Base-by-base conservation (phyloP, 2,888 invertebrate genomes). In the Linnaemya tessellans region DNA sequence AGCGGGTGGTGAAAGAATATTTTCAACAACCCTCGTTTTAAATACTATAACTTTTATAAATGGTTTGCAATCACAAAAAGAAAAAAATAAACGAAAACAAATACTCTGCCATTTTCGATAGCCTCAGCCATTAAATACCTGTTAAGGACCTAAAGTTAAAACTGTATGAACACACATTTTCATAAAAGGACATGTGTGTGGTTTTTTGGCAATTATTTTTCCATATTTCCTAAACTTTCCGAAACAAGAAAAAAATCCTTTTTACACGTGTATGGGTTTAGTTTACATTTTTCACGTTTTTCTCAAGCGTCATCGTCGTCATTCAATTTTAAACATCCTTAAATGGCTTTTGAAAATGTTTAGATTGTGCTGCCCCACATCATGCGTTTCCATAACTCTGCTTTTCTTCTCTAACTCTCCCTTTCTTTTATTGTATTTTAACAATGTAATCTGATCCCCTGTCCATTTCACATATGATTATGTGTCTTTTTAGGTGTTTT, bases 391-490 rank as follows among this genome's bases (percentile, higher is more conserved):
- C 51, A 82, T 82, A 77, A 77, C 77, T 70, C 67, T 64, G 35
- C 22, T 38, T 22, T 65, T 56, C 25, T 46, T 22, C 38, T 22
- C 35, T 20, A 25, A 7, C 25, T 18, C 46, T 62, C 20, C 35
- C 15, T 43, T 11, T 58, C n/a, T 58, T 58, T 73, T 67, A 65
- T 78, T 71, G 41, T 79, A 71, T 58, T 83, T 79, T 84, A 89
- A 89, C 90, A 90, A 89, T 90, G 90, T 90, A 90, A 90, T 90
- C 90, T 90, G 90, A 90, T 90, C 90, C 87, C 85, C 84, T 90
- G 90, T 90, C 90, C 90, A 88, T 88, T 89, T 86, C 87, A 87
- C 77, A 87, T 80, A 78, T 68, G 74, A 73, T 18, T 82, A 25
- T 25, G 20, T 79, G 68, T 65, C 67, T 84, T 60, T 71, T 49